Conservation (phyloP, 2,797 vertebrate genomes). For the Leptodactylus fallax region DNA sequence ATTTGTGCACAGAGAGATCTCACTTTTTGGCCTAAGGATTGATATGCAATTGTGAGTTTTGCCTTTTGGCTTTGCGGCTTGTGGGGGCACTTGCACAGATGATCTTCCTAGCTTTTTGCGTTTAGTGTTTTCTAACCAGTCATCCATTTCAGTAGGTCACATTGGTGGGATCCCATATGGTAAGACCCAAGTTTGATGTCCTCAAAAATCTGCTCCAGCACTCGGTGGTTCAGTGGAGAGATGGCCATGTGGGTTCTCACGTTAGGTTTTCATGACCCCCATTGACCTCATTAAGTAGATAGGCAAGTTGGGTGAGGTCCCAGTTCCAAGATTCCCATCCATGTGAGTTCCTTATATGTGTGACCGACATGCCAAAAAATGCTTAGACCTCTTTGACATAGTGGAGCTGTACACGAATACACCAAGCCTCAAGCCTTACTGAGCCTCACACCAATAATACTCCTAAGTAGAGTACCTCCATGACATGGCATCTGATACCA, state of each 20-base stretch:
- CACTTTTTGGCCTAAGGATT: neutral
- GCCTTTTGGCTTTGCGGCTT: neutral
- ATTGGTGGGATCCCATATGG: neutral
- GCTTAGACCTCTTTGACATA: neutral
- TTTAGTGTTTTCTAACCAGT: neutral
- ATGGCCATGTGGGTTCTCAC: neutral
- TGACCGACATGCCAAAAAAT: neutral
- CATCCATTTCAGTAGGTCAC: neutral
- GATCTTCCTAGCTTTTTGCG: neutral
- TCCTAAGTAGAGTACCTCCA: too few species aligned
- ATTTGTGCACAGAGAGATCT: neutral
- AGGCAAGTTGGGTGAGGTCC: neutral
- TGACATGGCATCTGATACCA: too few species aligned
- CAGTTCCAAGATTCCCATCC: neutral
- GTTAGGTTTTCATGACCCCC: neutral
- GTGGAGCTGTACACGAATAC: neutral
- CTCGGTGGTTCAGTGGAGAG: neutral
- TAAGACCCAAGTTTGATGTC: neutral
- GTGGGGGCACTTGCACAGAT: neutral
- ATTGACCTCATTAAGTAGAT: neutral
- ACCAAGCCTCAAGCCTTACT: neutral
- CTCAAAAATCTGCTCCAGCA: neutral
- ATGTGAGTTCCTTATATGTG: neutral
- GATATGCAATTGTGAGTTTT: neutral
- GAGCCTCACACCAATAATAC: neutral